A percentile compares a stretch with the other conserved stretches of the same genome.
Conservation (phyloP, 2,888 invertebrate genomes). For the Pegoplata infirma region DNA sequence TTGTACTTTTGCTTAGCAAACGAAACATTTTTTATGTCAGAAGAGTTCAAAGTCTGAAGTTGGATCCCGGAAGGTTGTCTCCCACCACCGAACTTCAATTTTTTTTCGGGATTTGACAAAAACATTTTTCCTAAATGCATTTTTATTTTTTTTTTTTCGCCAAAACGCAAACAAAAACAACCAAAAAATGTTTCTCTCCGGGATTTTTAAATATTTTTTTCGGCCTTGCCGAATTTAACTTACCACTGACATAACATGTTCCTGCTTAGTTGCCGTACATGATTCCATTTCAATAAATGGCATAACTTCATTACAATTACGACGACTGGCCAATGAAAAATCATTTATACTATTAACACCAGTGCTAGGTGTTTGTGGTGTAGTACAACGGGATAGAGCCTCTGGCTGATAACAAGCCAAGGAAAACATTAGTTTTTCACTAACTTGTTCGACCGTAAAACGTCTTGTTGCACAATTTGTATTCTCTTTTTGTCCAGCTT, state of each 20-base stretch:
- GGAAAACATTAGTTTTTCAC: conserved; percentile 88
- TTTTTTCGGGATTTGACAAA: too few species aligned
- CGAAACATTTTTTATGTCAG: too few species aligned
- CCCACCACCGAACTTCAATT: too few species aligned
- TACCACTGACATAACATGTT: conserved; percentile 91
- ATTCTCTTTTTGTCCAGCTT: conserved; percentile 80
- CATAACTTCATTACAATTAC: conserved; percentile 80
- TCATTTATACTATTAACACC: conserved; percentile 79
- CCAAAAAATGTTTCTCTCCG: too few species aligned
- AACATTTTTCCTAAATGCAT: too few species aligned
- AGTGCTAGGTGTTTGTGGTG: conserved; percentile 86
- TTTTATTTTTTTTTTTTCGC: too few species aligned
- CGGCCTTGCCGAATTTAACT: too few species aligned
- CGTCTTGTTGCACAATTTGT: conserved; percentile 77
- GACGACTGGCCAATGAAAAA: conserved; percentile 76
- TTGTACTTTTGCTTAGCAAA: too few species aligned
- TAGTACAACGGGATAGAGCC: conserved; percentile 89
- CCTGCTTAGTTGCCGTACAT: conserved; percentile 92
- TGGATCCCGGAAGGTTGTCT: too few species aligned
- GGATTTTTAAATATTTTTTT: too few species aligned
- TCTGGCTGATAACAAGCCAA: conserved; percentile 92
- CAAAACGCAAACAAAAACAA: too few species aligned
- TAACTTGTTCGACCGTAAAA: conserved; percentile 84
- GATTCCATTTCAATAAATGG: conserved; percentile 91
- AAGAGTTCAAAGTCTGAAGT: too few species aligned